A percentile compares a stretch with the other conserved stretches of the same genome.
Evolutionary conservation across 2,888 invertebrate species (phyloP).

Genomic region (Coremacera marginata): DNA sequence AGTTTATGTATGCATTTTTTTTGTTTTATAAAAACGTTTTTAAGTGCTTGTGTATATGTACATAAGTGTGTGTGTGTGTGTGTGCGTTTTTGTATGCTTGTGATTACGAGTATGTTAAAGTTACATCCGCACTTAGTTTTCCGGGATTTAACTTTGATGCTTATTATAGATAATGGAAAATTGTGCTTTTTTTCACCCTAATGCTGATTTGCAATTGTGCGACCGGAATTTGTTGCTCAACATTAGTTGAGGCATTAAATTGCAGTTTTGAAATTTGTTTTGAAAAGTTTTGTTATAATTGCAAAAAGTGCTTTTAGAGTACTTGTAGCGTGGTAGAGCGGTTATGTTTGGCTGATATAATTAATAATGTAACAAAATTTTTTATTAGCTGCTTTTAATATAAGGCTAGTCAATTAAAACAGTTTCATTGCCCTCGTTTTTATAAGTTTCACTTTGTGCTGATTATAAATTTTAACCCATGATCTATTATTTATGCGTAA

Average conservation of each 20-base stretch:
- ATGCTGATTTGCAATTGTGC: slow-evolving; percentile 28
- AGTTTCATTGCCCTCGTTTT: too few species aligned
- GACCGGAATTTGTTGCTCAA: slow-evolving; percentile 12
- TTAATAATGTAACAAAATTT: too few species aligned
- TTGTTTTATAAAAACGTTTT: slow-evolving; percentile 7
- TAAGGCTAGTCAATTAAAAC: neutral
- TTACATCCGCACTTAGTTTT: slow-evolving; percentile 4
- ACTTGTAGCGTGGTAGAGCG: neutral
- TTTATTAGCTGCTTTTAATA: neutral
- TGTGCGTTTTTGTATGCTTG: slow-evolving; percentile 13
- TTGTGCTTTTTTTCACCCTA: slow-evolving; percentile 17
- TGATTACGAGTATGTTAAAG: slow-evolving; percentile 26
- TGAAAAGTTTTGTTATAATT: slow-evolving; percentile 16
- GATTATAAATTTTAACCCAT: too few species aligned
- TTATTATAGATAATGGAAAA: slow-evolving; percentile 50
- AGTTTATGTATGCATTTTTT: neutral
- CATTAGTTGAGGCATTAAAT: slow-evolving; percentile 42
- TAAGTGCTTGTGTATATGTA: neutral
- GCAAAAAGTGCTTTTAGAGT: neutral
- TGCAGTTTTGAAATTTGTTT: slow-evolving; percentile 35
- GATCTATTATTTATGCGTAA: too few species aligned
- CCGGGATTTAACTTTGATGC: slow-evolving; percentile 24
- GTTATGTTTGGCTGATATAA: too few species aligned
- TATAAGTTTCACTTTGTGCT: too few species aligned
- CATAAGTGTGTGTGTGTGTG: neutral